Percentiles rank a stretch among this genome's conserved stretches.
phyloP scores from a whole-genome alignment of 2,797 vertebrate genomes.

The Aythya fuligula region DNA sequence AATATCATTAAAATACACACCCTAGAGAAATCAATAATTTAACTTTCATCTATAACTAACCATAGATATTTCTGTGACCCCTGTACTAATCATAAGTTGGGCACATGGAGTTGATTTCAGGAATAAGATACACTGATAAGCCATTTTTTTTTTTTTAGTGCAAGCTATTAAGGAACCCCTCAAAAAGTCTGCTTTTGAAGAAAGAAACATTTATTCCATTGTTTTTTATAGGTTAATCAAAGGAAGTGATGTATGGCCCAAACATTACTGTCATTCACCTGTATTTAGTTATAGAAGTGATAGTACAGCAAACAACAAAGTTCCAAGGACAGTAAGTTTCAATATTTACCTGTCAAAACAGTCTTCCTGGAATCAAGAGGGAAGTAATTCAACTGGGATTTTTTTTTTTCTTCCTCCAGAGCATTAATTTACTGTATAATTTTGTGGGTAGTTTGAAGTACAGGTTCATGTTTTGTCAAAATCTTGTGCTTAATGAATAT shows the following conservation, averaged over 20 bases:
- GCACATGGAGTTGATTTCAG: conserved; percentile 27
- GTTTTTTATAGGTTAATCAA: neutral
- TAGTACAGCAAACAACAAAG: neutral
- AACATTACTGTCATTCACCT: conserved; percentile 15
- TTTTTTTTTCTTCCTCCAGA: neutral
- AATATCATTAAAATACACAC: neutral
- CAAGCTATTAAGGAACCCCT: neutral
- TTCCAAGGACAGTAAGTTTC: neutral
- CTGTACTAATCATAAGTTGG: neutral
- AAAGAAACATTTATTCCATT: neutral
- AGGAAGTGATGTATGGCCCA: neutral
- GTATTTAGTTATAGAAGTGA: neutral
- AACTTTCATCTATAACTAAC: conserved; percentile 54
- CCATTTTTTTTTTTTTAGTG: neutral
- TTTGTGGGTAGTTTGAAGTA: conserved; percentile 30
- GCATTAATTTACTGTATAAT: conserved; percentile 8
- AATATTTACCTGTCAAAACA: neutral
- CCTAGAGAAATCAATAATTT: conserved; percentile 41
- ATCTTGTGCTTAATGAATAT: conserved; percentile 31
- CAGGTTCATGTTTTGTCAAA: conserved; percentile 10
- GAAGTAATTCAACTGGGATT: neutral
- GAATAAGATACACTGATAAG: neutral
- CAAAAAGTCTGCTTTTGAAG: neutral
- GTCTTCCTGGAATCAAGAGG: neutral
- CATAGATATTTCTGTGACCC: neutral